Evolutionary conservation across 2,888 invertebrate species (phyloP).

Genomic region (Lasioglossum marginatum): DNA sequence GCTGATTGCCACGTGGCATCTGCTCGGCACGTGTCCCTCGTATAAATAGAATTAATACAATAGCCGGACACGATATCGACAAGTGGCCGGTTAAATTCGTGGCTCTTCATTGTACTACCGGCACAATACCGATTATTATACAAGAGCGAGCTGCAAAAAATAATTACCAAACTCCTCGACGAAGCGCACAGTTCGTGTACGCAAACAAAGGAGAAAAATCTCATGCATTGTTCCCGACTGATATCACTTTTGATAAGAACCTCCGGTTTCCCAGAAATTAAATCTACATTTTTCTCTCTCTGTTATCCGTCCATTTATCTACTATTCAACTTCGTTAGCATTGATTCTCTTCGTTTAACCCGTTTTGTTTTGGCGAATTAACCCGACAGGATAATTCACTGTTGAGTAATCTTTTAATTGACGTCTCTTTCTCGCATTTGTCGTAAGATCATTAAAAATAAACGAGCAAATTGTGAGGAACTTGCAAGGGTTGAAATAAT

Average conservation of each 20-base stretch:
- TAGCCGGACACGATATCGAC: slow-evolving; percentile 13
- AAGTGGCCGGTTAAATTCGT: slow-evolving; percentile 15
- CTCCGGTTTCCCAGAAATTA: slow-evolving; percentile 1
- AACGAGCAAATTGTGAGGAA: not conserved
- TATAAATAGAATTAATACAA: slow-evolving; percentile 6
- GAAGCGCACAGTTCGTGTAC: not conserved
- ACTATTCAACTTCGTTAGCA: not conserved
- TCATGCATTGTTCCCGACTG: not conserved
- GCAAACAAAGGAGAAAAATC: not conserved
- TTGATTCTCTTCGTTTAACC: not conserved
- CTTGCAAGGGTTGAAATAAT: not conserved
- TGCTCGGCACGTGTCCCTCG: not conserved
- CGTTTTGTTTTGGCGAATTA: not conserved
- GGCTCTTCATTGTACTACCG: not conserved
- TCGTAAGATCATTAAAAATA: not conserved
- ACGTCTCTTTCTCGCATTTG: not conserved
- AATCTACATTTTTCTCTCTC: not conserved
- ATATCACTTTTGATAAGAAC: not conserved
- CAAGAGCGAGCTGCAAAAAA: not conserved
- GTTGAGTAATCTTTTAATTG: not conserved
- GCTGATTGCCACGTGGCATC: slow-evolving; percentile 11
- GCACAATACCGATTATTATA: slow-evolving; percentile 1
- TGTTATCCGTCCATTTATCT: not conserved
- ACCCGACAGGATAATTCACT: not conserved
- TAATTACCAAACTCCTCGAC: not conserved